A percentile compares a stretch with the other conserved stretches of the same genome.
Conservation (phyloP, 2,113 vertebrate species). For the Upupa epops region DNA sequence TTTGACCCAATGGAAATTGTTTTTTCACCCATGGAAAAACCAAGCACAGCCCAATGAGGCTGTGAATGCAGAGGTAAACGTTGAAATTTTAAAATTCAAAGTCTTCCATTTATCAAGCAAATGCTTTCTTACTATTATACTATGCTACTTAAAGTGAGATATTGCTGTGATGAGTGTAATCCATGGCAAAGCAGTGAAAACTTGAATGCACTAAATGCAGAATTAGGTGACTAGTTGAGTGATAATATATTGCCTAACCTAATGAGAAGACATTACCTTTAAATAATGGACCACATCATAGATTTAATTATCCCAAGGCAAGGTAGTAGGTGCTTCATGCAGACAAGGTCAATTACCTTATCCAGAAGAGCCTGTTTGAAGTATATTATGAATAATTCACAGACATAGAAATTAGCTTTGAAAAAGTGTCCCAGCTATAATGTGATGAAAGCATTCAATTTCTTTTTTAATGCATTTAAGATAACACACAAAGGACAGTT, state of each 20-base stretch:
- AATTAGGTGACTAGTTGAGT: slow-evolving; percentile 57
- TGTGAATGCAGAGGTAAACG: not conserved
- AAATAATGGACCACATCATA: slow-evolving; percentile 71
- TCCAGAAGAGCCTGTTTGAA: slow-evolving; percentile 67
- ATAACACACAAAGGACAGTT: slow-evolving; percentile 70
- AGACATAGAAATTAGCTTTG: slow-evolving; percentile 67
- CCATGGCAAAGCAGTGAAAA: slow-evolving; percentile 43
- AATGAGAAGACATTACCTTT: slow-evolving; percentile 74
- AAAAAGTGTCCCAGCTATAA: slow-evolving; percentile 69
- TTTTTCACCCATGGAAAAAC: not conserved
- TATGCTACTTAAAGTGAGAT: not conserved
- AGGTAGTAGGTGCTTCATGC: slow-evolving; percentile 58
- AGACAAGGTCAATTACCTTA: slow-evolving; percentile 78
- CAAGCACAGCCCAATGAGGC: not conserved
- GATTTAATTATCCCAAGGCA: slow-evolving; percentile 75
- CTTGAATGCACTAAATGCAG: slow-evolving; percentile 20
- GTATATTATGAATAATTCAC: slow-evolving; percentile 77
- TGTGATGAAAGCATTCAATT: slow-evolving; percentile 67
- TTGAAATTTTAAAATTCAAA: not conserved
- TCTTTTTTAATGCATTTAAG: slow-evolving; percentile 70
- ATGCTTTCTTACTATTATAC: not conserved
- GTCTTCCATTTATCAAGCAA: not conserved
- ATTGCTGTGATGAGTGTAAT: not conserved
- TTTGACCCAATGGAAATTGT: not conserved
- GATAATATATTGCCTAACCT: slow-evolving; percentile 68